Percentiles rank a stretch among this genome's conserved stretches.
phyloP scores from a whole-genome alignment of 2,888 invertebrate species.

The Apodemia mormo region DNA sequence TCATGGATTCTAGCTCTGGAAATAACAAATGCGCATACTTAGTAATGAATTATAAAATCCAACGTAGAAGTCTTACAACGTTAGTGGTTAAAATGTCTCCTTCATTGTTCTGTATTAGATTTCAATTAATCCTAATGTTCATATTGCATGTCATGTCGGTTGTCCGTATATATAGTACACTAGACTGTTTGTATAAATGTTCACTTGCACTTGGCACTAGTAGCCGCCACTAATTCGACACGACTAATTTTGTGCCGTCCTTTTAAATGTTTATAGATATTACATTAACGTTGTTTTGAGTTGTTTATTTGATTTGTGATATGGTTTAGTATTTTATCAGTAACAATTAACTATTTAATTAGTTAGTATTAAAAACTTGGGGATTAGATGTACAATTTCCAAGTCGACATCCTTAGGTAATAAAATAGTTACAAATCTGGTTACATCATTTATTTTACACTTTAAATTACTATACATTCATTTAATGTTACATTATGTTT shows the following conservation, averaged over 20 bases:
- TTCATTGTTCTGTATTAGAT: slow-evolving; percentile 26
- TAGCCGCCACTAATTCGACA: slow-evolving; percentile 66
- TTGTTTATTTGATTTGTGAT: slow-evolving; percentile 7
- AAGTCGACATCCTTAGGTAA: neutral
- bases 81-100: slow-evolving; percentile 40
- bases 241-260: slow-evolving; percentile 55
- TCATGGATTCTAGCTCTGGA: no score
- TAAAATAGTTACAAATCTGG: neutral
- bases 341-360: slow-evolving; percentile 4
- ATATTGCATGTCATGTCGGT: slow-evolving; percentile 68
- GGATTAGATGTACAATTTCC: neutral
- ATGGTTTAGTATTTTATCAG: slow-evolving; percentile 7
- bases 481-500: neutral
- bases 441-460: neutral
- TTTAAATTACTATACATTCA: neutral
- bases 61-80: no score
- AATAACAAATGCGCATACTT: no score
- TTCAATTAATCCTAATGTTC: slow-evolving; percentile 35
- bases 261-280: slow-evolving; percentile 25
- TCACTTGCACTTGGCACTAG: slow-evolving; percentile 63
- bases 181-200: slow-evolving; percentile 41
- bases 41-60: no score
- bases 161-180: slow-evolving; percentile 41
- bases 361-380: neutral
- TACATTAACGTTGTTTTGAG: slow-evolving; percentile 24